Evolutionary conservation across 2,888 invertebrate species (phyloP).

Genomic region (Morpho achilles): DNA sequence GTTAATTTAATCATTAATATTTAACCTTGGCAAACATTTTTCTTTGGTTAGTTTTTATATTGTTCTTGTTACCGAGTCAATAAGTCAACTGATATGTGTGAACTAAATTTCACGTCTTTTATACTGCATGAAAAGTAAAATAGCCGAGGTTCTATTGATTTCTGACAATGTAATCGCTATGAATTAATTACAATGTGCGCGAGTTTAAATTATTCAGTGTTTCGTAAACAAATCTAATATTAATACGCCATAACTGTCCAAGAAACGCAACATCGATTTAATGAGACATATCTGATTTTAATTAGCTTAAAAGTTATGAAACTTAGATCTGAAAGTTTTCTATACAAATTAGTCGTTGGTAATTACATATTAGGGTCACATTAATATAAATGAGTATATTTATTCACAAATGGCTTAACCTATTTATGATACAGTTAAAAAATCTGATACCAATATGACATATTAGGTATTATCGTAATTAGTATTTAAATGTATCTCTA

Average conservation of each 20-base stretch:
- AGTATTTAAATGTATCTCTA: too few relatives aligned
- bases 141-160: constrained; percentile 28
- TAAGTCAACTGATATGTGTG: constrained; percentile 32
- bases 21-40: constrained; percentile 24
- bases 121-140: constrained; percentile 31
- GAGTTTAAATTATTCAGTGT: constrained; percentile 6
- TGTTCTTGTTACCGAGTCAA: constrained; percentile 16
- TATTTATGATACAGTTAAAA: neutral
- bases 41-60: constrained; percentile 1
- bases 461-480: too few relatives aligned
- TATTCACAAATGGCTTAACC: constrained; percentile 5
- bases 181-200: constrained; percentile 5
- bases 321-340: constrained; percentile 4
- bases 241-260: constrained; percentile 6
- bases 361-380: constrained; percentile 9
- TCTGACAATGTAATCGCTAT: constrained; percentile 16
- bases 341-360: constrained; percentile 13
- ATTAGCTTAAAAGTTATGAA: constrained; percentile 10
- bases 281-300: constrained; percentile 7
- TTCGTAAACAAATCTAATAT: constrained; percentile 7
- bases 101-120: constrained; percentile 32
- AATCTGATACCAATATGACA: neutral
- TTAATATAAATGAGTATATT: constrained; percentile 10
- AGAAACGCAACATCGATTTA: constrained; percentile 4
- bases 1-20: neutral